Percentiles rank a stretch among this genome's conserved stretches.
phyloP scores from a whole-genome alignment of 2,797 vertebrate genomes.

The Acipenser transmontanus region DNA sequence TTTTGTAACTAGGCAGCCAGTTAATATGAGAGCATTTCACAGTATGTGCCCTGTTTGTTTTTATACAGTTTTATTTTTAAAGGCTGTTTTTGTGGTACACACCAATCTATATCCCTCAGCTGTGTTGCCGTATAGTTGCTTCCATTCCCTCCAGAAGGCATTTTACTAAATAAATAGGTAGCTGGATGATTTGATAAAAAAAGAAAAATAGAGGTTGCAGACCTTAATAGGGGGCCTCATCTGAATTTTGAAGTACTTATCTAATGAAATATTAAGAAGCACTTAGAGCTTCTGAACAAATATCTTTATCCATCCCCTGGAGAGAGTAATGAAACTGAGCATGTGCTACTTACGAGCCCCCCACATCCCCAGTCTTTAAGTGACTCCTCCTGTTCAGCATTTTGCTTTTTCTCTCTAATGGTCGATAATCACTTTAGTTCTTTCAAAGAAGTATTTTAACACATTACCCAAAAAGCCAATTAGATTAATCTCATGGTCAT shows the following conservation, averaged over 20 bases:
- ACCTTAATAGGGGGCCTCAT: conserved; percentile 24
- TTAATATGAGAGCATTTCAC: too few species aligned
- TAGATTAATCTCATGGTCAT: conserved; percentile 33
- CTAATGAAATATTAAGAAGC: conserved; percentile 42
- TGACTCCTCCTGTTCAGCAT: conserved; percentile 19
- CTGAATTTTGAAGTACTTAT: conserved; percentile 28
- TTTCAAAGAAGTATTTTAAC: conserved; percentile 32
- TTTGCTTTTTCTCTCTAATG: conserved; percentile 40
- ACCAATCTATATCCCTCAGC: too few species aligned
- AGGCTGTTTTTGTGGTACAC: too few species aligned
- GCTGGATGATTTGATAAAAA: conserved; percentile 35
- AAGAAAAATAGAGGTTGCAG: conserved; percentile 30
- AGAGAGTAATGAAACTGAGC: conserved; percentile 28
- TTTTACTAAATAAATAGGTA: conserved; percentile 21
- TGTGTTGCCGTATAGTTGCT: too few species aligned
- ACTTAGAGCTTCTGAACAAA: conserved; percentile 41
- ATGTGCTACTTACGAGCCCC: conserved; percentile 21
- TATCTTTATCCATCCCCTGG: conserved; percentile 29
- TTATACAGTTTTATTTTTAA: too few species aligned
- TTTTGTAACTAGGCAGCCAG: too few species aligned
- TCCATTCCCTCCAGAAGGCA: too few species aligned
- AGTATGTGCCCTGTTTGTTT: too few species aligned
- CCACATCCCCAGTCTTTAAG: neutral
- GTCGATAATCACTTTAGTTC: conserved; percentile 45
- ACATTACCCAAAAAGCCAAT: conserved; percentile 44